Evolutionary conservation across 2,797 vertebrate species (phyloP), one percentile per base, ranked within the genome.

Genomic region (Petrocephalus sullivani): DNA sequence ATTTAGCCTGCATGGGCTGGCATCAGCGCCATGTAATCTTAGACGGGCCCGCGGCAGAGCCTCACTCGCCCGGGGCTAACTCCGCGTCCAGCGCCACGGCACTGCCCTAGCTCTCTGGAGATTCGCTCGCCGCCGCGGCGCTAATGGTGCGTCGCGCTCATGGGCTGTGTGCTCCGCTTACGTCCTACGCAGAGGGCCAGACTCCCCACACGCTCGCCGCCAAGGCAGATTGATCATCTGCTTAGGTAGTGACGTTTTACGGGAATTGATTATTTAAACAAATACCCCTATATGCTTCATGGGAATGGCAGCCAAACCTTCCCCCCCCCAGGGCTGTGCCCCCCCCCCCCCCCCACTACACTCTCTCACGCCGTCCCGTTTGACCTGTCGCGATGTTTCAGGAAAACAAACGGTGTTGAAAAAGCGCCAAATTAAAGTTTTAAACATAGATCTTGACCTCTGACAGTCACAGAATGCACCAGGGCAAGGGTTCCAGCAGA

Each of bases 1-100:
- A 90, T 86, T 88, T 88, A 89, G 85, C 86, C 87, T 49, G 21
- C 61, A n/a, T 58, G 14, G 78, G 85, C 90, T 87, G 87, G 90
- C 58, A 89, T 88, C 87, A 88, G 87, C 58, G 28, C 53, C n/a
- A 2, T 33, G 71, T 88, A 87, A 89, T 89, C 86, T 88, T 88
- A 85, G 60, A 46, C 81, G 46, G 86, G 89, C 85, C 86, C 87
- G 21, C n/a, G 41, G 82, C 28, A 28, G 46, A 41, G 56, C 54
- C 54, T 49, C 28, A 41, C 61, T 56, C 78, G 49, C 61, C 49
- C 57, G 6, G 53, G 53, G 33, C 41, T 60, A 84, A 16, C 46
- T 6, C 9, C 58, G 21, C 16, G 46, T 46, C 19, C 2, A 53
- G 14, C 4, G 16, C 2, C 49, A 41, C 56, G 28, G 67, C 14